Conservation (phyloP, 2,888 invertebrate species). For the Cephonodes hylas region DNA sequence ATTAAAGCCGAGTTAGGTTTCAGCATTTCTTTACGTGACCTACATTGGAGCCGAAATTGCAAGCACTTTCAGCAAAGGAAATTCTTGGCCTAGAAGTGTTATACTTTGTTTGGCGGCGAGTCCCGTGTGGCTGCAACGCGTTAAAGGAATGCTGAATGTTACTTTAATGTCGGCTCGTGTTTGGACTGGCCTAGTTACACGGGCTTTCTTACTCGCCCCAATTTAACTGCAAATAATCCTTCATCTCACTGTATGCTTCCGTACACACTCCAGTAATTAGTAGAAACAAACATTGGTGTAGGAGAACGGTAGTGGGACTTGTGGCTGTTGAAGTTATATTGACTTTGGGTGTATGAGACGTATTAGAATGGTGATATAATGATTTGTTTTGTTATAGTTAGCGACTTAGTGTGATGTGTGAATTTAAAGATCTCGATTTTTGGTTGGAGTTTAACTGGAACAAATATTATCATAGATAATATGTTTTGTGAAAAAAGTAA, state of each 20-base stretch:
- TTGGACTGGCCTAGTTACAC: conserved; percentile 2
- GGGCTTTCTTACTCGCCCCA: conserved; percentile 16
- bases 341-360: no score
- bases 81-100: no score
- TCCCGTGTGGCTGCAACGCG: no score
- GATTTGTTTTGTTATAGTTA: no score
- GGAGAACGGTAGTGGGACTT: not conserved
- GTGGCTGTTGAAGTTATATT: no score
- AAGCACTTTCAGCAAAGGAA: not conserved
- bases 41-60: not conserved
- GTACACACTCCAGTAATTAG: conserved; percentile 35
- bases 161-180: not conserved
- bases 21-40: not conserved
- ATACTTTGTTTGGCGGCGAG: no score
- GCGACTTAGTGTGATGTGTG: no score
- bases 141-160: not conserved
- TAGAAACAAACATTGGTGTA: not conserved
- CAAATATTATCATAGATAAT: no score
- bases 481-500: no score
- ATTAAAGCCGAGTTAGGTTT: not conserved
- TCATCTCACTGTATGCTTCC: conserved; percentile 18
- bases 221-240: conserved; percentile 31
- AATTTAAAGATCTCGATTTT: no score
- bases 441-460: not conserved
- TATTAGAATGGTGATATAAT: no score